Evolutionary conservation across 2,888 invertebrate genomes (phyloP), one percentile per base, ranked within the genome.

Genomic region (Drosophila testacea): DNA sequence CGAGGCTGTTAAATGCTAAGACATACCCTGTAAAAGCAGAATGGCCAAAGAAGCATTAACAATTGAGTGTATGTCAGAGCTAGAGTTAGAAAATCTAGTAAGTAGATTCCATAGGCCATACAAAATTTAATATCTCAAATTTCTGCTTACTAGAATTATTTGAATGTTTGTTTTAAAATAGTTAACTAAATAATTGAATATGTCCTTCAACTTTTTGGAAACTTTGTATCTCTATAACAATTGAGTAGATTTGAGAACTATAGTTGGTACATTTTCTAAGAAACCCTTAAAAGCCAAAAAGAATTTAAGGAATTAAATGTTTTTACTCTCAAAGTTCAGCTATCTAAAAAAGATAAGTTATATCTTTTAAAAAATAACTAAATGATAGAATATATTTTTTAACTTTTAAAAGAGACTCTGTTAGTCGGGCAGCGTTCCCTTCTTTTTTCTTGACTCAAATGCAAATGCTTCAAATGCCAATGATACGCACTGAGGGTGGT

Each of bases 381-480:
- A 32, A 6, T 10, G 9, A 9, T 52, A 5, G 16, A 16, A 16
- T 16, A 16, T 16, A 16, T 11, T 28, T 1, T 0, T 44, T 3
- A 28, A 44, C 4, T n/a, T 41, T 30, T 28, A 13, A 6, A 9
- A 9, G 13, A 13, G 52, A 28, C 62, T 38, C 62, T 56, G 1
- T 47, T 2, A 48, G 54, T 55, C 38, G 4, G 0, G 13, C 13
- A 56, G 16, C 6, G 5, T 22, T 39, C 1, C 5, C 4, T 22
- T 27, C 10, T 9, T 11, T 10, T 11, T 16, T 2, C 44, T 38
- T 39, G 36, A 27, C 22, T 6, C 57, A 56, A 83, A 85, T 85
- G 85, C 79, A 83, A 85, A 81, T 74, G 46, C 51, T 77, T 77
- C 73, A 81, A 81, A 82, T 76, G 42, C 50, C 64, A 64, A 47